Conservation (phyloP, 2,113 vertebrate species). For the Atherinomorus stipes region DNA sequence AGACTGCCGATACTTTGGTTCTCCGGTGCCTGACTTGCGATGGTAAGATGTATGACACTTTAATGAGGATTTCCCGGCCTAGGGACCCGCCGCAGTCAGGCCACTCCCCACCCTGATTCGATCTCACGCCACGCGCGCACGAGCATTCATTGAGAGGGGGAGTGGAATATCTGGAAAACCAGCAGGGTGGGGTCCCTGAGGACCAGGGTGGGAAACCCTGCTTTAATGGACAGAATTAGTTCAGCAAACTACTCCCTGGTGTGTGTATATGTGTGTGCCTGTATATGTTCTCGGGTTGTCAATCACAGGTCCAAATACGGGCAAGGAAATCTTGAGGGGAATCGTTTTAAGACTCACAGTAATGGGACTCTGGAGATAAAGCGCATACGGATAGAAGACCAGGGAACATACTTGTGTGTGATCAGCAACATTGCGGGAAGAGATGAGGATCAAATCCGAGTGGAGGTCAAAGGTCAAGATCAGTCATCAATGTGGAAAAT, state of each 20-base stretch:
- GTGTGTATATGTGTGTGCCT: conserved; percentile 14
- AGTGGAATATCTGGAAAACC: too few species aligned
- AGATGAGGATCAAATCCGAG: conserved; percentile 89
- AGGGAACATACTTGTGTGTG: conserved; percentile 92
- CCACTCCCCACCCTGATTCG: too few species aligned
- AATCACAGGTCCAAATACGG: conserved; percentile 93
- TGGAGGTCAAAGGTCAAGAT: conserved; percentile 95
- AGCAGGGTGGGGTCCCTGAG: too few species aligned
- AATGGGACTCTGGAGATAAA: conserved; percentile 95
- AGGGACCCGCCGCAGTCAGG: too few species aligned
- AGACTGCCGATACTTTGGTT: conserved; percentile 94
- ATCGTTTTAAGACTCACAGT: conserved; percentile 88
- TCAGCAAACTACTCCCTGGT: not conserved
- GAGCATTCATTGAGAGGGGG: too few species aligned
- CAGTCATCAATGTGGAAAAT: not conserved
- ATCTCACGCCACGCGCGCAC: too few species aligned
- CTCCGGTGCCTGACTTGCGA: conserved; percentile 91
- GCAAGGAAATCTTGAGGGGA: conserved; percentile 90
- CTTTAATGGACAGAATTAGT: not conserved
- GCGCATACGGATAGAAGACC: conserved; percentile 88
- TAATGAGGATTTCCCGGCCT: too few species aligned
- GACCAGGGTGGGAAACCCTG: too few species aligned
- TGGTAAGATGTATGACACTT: conserved; percentile 85
- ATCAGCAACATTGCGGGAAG: conserved; percentile 94
- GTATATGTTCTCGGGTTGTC: conserved; percentile 2